phyloP scores from a whole-genome alignment of 2,888 invertebrate genomes.

The Lysandra bellargus region DNA sequence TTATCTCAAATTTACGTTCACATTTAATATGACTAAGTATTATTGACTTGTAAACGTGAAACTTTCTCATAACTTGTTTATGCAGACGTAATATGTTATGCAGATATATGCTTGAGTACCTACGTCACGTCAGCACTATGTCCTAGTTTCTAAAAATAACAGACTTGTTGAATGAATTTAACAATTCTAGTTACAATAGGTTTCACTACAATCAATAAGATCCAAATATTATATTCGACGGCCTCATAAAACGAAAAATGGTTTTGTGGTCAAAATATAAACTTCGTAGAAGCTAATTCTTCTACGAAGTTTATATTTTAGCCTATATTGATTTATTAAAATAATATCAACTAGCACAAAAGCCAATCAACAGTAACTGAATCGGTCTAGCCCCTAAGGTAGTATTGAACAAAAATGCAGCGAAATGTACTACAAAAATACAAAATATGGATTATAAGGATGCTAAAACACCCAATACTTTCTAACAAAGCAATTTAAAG shows the following conservation, averaged over 20 bases:
- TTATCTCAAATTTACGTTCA: too few species aligned
- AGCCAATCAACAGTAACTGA: too few species aligned
- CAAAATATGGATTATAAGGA: background rate
- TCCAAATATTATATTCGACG: too few species aligned
- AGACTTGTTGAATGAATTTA: background rate
- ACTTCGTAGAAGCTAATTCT: too few species aligned
- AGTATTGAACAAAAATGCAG: background rate
- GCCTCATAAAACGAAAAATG: too few species aligned
- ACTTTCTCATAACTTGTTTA: background rate
- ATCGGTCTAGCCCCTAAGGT: too few species aligned
- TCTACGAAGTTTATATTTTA: too few species aligned
- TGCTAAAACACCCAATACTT: background rate
- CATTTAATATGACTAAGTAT: background rate
- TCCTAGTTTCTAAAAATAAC: background rate
- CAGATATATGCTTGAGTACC: background rate
- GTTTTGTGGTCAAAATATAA: too few species aligned
- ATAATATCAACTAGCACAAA: too few species aligned
- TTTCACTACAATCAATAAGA: too few species aligned
- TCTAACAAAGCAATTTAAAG: background rate
- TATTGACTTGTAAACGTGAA: background rate
- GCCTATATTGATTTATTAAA: too few species aligned
- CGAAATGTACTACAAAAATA: background rate
- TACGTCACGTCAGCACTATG: background rate
- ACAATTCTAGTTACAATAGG: background rate
- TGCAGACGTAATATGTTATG: conserved; percentile 1